phyloP scores from a whole-genome alignment of 2,888 invertebrate genomes.

The Eueremaeus valkanovi region DNA sequence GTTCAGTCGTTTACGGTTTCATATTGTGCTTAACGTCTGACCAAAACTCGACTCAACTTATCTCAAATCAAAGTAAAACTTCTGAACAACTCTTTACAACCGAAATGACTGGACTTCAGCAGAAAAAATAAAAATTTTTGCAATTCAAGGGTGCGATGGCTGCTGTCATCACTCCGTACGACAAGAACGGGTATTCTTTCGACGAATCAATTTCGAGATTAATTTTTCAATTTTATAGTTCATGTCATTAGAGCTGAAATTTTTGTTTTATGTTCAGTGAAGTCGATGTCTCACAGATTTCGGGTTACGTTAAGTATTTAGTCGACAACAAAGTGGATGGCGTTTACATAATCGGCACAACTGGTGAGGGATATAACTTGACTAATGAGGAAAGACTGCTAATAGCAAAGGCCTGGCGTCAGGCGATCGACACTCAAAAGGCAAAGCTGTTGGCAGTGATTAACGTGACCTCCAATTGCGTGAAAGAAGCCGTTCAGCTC shows the following conservation, averaged over 20 bases:
- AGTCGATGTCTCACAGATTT: conserved; percentile 59
- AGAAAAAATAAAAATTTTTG: conserved; percentile 14
- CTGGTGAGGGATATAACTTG: conserved; percentile 68
- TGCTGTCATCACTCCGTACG: conserved; percentile 68
- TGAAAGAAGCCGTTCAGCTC: conserved; percentile 52
- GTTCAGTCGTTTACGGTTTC: too few species aligned
- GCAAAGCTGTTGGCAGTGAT: conserved; percentile 65
- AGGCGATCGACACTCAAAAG: conserved; percentile 55
- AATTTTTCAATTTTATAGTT: not conserved
- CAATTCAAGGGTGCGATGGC: conserved; percentile 63
- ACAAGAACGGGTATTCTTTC: conserved; percentile 61
- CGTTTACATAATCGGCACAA: conserved; percentile 69
- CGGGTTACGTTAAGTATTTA: conserved; percentile 64
- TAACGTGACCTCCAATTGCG: conserved; percentile 48
- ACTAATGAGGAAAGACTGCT: conserved; percentile 64
- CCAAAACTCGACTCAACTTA: too few species aligned
- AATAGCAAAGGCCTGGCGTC: conserved; percentile 60
- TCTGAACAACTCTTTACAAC: too few species aligned
- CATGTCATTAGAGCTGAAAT: conserved; percentile 27
- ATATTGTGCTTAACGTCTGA: too few species aligned
- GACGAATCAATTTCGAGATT: too few species aligned
- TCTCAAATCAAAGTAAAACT: too few species aligned
- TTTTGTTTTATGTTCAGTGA: conserved; percentile 47
- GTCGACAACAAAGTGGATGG: conserved; percentile 62
- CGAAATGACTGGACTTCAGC: not conserved